phyloP scores from a whole-genome alignment of 2,113 vertebrate species.

The Orthonyx spaldingii region DNA sequence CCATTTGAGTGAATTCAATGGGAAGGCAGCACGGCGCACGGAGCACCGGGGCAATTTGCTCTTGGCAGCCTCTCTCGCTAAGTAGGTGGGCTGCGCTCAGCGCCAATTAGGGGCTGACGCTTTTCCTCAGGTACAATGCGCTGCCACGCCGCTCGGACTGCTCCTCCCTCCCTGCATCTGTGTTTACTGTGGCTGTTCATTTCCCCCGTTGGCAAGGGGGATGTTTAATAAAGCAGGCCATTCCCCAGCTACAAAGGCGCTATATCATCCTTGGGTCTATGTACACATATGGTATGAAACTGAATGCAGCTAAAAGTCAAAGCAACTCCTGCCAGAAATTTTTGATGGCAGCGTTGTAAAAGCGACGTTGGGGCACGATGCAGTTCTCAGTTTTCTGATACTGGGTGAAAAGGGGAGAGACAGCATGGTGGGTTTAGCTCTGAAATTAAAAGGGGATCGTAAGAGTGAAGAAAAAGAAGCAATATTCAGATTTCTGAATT shows the following conservation, averaged over 20 bases:
- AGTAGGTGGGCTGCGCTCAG: conserved; percentile 48
- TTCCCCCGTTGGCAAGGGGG: conserved; percentile 36
- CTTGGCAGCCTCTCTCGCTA: conserved; percentile 46
- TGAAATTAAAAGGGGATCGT: background rate
- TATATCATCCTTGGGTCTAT: conserved; percentile 1
- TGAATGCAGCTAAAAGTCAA: conserved; percentile 23
- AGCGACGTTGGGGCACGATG: rapidly evolving
- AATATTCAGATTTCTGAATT: background rate
- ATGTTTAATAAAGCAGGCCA: conserved; percentile 59
- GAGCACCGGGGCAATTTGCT: conserved; percentile 44
- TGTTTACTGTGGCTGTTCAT: conserved; percentile 54
- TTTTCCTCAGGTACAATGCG: conserved; percentile 16
- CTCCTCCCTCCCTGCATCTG: conserved; percentile 12
- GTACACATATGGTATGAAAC: conserved; percentile 34
- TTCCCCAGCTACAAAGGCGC: conserved; percentile 33
- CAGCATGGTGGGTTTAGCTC: background rate
- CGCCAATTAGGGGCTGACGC: conserved; percentile 33
- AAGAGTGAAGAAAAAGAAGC: background rate
- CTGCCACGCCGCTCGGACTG: background rate
- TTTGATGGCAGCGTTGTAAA: background rate
- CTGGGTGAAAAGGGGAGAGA: background rate
- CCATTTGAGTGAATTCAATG: conserved; percentile 16
- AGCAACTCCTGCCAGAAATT: conserved; percentile 23
- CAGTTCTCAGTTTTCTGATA: background rate
- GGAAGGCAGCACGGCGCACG: background rate